These are phyloP conservation scores for Siderastrea radians DNA, from an alignment of 92 coral and sea anemone genomes.

Conservation along the genomic window DNA sequence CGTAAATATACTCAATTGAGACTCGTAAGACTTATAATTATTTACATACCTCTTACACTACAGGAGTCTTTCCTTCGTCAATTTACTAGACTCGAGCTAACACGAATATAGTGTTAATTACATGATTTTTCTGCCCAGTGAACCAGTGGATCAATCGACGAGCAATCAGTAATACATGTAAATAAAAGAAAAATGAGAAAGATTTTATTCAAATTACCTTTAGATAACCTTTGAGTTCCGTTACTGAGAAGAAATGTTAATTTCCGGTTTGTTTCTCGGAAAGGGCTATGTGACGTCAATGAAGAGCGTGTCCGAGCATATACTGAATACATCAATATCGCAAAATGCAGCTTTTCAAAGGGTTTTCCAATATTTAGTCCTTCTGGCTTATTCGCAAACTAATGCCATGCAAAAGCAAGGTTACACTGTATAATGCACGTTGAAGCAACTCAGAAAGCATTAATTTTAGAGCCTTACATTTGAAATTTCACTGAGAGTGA, in stretches of 20 bases:
- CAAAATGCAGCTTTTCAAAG: too few relatives aligned
- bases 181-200: background rate
- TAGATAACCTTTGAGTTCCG: background rate
- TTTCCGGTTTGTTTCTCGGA: constrained; percentile 32
- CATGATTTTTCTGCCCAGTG: background rate
- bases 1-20: too few relatives aligned
- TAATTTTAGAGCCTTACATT: too few relatives aligned
- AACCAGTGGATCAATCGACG: background rate
- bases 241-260: background rate
- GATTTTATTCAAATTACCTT: background rate
- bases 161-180: too few relatives aligned
- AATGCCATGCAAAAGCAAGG: too few relatives aligned
- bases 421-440: too few relatives aligned
- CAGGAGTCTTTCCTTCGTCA: background rate
- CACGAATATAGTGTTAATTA: background rate
- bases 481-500: too few relatives aligned
- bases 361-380: too few relatives aligned
- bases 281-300: background rate
- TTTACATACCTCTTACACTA: background rate
- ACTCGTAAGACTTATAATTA: background rate
- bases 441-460: too few relatives aligned
- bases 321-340: background rate
- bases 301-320: background rate
- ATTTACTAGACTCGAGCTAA: background rate
- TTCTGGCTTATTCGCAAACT: too few relatives aligned